Evolutionary conservation across 2,888 invertebrate genomes (phyloP).

Genomic region (Macaria notata): DNA sequence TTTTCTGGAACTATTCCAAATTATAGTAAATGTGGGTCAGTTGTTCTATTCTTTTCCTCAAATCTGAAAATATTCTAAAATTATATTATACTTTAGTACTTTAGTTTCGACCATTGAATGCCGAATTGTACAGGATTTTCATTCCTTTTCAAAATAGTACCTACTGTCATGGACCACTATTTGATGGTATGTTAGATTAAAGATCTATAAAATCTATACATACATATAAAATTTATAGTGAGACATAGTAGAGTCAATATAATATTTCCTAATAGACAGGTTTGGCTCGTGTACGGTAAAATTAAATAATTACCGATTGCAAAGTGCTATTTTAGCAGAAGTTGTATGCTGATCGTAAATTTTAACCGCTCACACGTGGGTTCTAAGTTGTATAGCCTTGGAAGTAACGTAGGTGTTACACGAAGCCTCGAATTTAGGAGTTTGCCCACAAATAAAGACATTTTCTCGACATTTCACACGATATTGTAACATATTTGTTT

Average conservation of each 20-base stretch:
- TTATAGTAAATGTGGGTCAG: background rate
- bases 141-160: too few relatives aligned
- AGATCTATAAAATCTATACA: too few relatives aligned
- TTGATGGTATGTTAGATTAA: too few relatives aligned
- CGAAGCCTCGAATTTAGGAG: constrained; percentile 44
- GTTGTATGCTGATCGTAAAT: constrained; percentile 36
- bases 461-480: constrained; percentile 62
- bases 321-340: constrained; percentile 37
- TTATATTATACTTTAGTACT: too few relatives aligned
- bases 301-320: constrained; percentile 32
- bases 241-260: too few relatives aligned
- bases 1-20: constrained; percentile 8
- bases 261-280: too few relatives aligned
- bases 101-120: too few relatives aligned
- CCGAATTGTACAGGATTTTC: too few relatives aligned
- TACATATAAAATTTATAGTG: too few relatives aligned
- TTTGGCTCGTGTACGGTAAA: background rate
- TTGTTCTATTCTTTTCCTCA: too few relatives aligned
- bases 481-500: constrained; percentile 59
- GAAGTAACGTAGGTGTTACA: constrained; percentile 56
- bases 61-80: background rate
- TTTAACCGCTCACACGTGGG: constrained; percentile 37
- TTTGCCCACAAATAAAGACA: constrained; percentile 65
- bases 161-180: too few relatives aligned
- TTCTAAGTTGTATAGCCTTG: constrained; percentile 36